Evolutionary conservation across 2,888 invertebrate genomes (phyloP), one percentile per base, ranked within the genome.

Genomic region (Limnephilus rhombicus): DNA sequence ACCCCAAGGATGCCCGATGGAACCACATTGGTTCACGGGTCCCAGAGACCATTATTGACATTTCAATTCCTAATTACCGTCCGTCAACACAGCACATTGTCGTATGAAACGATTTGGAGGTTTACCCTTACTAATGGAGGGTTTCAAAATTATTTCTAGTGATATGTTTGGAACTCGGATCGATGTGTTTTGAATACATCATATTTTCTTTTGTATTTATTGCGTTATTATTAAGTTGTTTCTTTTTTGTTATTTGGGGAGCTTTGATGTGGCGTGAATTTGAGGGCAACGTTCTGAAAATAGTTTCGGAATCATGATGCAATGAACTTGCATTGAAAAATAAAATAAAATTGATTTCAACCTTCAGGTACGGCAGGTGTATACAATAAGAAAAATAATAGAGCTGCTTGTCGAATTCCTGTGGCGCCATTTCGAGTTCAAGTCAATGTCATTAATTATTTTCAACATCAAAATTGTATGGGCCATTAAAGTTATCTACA

Each of bases 61-160:
- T 91, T 91, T 91, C 91, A 91, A 88, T 91, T 91, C 88, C 82
- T 91, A 91, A 91, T 91, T 82, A 91, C 53, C 29, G 86, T 87
- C 68, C 91, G 88, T 91, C 88, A 91, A 88, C 91, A 91, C 83
- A 89, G 18, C 88, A 24, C 88, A 88, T 88, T 88, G 81, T 41
- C 81, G 89, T 31, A 82, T 34, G 82, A 82, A 82, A 34, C 18
- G 34, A 31, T 82, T 82, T 82, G 82, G 34, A 82, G 85, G 45
- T 41, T 37, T 82, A 34, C 88, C 88, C 80, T 34, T n/a, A 85
- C 37, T 41, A 88, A 88, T 88, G 29, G 31, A 18, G 45, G 88
- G 68, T 29, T 37, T 34, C 88, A 9, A 88, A 88, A 88, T 88
- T 88, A 88, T 45, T 85, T 24, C 31, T 85, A 12, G 85, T 68